Conservation (phyloP, 2,797 vertebrate genomes). For the Xyrichtys novacula region DNA sequence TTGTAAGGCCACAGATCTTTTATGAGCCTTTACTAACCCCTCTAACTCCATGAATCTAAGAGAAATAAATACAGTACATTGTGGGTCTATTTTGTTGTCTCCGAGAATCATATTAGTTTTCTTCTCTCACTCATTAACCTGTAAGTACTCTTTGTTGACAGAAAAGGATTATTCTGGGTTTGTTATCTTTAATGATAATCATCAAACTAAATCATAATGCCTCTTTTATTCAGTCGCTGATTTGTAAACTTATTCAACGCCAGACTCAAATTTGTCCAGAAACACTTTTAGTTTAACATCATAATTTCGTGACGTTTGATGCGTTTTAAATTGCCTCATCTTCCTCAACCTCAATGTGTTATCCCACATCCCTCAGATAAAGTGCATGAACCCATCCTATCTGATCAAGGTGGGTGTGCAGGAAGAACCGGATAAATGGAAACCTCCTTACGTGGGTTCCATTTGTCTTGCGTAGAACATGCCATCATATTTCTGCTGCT, state of each 20-base stretch:
- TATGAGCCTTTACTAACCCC: too few species aligned
- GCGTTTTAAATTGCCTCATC: slow-evolving; percentile 27
- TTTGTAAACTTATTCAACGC: not conserved
- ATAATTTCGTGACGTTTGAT: slow-evolving; percentile 11
- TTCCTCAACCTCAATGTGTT: slow-evolving; percentile 14
- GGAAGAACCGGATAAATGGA: slow-evolving; percentile 11
- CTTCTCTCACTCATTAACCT: slow-evolving; percentile 5
- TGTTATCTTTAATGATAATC: slow-evolving; percentile 7
- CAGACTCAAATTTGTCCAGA: not conserved
- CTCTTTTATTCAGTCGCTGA: not conserved
- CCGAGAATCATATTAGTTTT: not conserved
- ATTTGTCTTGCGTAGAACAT: slow-evolving; percentile 20
- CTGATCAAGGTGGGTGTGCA: slow-evolving; percentile 4
- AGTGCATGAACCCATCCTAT: slow-evolving; percentile 12
- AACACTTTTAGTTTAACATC: slow-evolving; percentile 17
- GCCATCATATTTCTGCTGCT: slow-evolving; percentile 26
- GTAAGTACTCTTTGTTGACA: too few species aligned
- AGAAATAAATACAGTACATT: too few species aligned
- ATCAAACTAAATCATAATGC: slow-evolving; percentile 11
- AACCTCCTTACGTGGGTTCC: slow-evolving; percentile 6
- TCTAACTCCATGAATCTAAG: too few species aligned
- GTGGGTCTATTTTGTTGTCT: not conserved
- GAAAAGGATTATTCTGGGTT: not conserved
- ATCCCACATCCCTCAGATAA: slow-evolving; percentile 16
- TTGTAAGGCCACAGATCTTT: too few species aligned